Conservation (phyloP, 2,797 vertebrate species). For the Coracias cyanogaster region DNA sequence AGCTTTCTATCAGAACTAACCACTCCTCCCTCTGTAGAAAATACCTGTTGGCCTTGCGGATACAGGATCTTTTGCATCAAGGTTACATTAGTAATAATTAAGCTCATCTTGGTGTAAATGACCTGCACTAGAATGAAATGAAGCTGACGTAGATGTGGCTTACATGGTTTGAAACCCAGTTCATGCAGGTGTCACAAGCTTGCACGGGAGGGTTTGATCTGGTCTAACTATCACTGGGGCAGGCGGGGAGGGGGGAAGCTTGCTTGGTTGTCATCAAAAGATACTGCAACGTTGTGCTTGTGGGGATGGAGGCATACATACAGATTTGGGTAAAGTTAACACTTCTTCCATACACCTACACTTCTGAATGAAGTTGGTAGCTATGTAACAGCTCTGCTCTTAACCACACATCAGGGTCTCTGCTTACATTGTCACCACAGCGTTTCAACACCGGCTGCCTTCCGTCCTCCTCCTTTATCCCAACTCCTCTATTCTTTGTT, state of each 20-base stretch:
- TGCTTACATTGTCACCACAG: not conserved
- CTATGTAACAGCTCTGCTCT: not conserved
- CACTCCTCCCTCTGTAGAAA: not conserved
- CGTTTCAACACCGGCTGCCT: not conserved
- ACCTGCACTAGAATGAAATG: not conserved
- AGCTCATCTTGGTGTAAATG: not conserved
- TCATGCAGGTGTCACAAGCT: not conserved
- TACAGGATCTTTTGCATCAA: not conserved
- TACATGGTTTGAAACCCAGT: not conserved
- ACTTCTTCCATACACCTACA: not conserved
- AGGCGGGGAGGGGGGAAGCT: not conserved
- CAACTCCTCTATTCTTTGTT: constrained; percentile 53
- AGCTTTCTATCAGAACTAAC: not conserved
- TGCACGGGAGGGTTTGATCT: not conserved
- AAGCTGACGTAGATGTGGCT: not conserved
- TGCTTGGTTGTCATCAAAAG: not conserved
- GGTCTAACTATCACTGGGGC: not conserved
- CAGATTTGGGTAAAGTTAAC: not conserved
- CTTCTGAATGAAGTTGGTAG: not conserved
- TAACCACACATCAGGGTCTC: not conserved
- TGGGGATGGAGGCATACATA: not conserved
- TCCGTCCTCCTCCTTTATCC: constrained; percentile 17
- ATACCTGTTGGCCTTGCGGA: not conserved
- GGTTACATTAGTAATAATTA: not conserved
- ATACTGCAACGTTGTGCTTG: not conserved